These are phyloP conservation scores for Pandemis corylana DNA, from an alignment of 2,888 invertebrate species.

Conservation along the genomic window DNA sequence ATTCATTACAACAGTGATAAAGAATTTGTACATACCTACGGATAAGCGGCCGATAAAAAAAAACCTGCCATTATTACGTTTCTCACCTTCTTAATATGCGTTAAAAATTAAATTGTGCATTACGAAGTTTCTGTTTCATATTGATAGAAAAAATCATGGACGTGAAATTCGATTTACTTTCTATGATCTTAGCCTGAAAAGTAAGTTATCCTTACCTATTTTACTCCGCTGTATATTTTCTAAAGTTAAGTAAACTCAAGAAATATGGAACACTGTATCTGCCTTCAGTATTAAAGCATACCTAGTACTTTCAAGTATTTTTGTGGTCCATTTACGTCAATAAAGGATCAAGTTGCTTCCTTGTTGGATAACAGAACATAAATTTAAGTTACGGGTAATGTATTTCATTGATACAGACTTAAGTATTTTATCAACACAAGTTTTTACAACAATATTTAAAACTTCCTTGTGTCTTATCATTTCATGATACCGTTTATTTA, in stretches of 20 bases:
- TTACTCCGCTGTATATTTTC: neutral
- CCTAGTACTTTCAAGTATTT: neutral
- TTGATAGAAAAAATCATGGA: neutral
- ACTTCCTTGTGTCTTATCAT: slow-evolving; percentile 11
- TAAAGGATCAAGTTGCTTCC: slow-evolving; percentile 28
- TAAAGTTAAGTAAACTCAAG: neutral
- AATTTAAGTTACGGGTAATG: neutral
- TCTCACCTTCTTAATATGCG: slow-evolving; percentile 8
- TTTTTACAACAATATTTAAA: neutral
- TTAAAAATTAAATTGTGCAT: neutral
- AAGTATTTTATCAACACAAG: neutral
- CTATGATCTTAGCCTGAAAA: neutral
- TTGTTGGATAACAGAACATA: neutral
- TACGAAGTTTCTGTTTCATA: neutral
- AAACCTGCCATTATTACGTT: slow-evolving; percentile 24
- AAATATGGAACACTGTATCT: neutral
- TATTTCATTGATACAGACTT: neutral
- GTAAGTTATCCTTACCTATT: neutral
- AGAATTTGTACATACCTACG: slow-evolving; percentile 15
- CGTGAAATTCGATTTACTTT: slow-evolving; percentile 1
- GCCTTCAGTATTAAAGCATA: neutral
- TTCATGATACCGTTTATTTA: slow-evolving; percentile 27
- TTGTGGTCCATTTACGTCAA: slow-evolving; percentile 22
- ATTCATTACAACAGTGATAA: slow-evolving; percentile 31
- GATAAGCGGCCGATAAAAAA: slow-evolving; percentile 32